phyloP scores from a whole-genome alignment of 2,888 invertebrate species.

The Therioaphis trifolii region DNA sequence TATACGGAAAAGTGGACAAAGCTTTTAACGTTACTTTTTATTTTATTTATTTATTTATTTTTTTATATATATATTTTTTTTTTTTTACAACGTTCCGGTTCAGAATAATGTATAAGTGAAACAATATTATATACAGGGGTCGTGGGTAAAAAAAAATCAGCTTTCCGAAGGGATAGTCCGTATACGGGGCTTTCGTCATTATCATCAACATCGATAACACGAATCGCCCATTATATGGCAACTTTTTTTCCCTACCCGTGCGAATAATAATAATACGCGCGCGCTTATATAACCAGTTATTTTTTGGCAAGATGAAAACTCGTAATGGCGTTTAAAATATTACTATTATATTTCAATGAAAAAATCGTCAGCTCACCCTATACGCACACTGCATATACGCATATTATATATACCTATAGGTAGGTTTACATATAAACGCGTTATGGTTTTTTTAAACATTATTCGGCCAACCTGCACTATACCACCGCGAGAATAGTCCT shows the following conservation, averaged over 20 bases:
- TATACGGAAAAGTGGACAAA: slow-evolving; percentile 58
- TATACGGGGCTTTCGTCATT: slow-evolving; percentile 43
- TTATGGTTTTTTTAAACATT: slow-evolving; percentile 37
- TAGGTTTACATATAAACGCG: neutral
- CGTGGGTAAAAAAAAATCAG: slow-evolving; percentile 40
- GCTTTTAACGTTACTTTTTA: slow-evolving; percentile 59
- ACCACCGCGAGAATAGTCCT: neutral
- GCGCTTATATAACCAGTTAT: neutral
- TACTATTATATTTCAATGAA: slow-evolving; percentile 39
- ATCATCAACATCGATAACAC: slow-evolving; percentile 62
- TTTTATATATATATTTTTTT: slow-evolving; percentile 10
- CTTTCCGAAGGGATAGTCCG: slow-evolving; percentile 46
- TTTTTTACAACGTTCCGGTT: slow-evolving; percentile 40
- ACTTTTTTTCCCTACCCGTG: slow-evolving; percentile 22
- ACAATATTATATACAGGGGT: slow-evolving; percentile 59
- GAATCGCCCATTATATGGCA: slow-evolving; percentile 60
- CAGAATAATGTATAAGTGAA: slow-evolving; percentile 60
- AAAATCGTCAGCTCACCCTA: slow-evolving; percentile 10
- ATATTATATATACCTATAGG: neutral
- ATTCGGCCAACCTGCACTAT: slow-evolving; percentile 33
- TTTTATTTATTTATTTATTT: neutral
- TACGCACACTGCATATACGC: neutral
- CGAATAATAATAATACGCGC: slow-evolving; percentile 27
- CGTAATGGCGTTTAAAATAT: slow-evolving; percentile 54
- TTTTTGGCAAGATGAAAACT: slow-evolving; percentile 52